Evolutionary conservation across 2,113 vertebrate genomes (phyloP).

Genomic region (Tetrao urogallus): DNA sequence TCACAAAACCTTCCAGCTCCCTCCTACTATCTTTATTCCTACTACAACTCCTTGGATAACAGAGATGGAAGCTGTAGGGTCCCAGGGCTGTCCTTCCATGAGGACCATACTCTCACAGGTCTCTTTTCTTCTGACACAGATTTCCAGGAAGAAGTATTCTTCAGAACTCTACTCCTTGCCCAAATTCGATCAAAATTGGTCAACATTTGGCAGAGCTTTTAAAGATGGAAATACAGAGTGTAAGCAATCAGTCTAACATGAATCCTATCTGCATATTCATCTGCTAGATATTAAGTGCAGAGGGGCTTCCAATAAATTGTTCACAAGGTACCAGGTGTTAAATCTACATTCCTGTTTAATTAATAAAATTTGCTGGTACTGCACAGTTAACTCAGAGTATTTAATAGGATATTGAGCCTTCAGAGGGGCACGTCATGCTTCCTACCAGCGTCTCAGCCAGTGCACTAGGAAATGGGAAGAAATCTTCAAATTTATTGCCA

Average conservation of each 20-base stretch:
- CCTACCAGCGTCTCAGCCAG: background rate
- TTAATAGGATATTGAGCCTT: background rate
- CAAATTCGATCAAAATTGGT: background rate
- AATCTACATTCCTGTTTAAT: background rate
- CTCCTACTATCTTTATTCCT: background rate
- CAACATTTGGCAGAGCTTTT: background rate
- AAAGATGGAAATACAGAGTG: background rate
- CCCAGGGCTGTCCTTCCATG: background rate
- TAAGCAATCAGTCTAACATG: background rate
- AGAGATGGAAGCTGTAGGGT: background rate
- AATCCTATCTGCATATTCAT: background rate
- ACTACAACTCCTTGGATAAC: background rate
- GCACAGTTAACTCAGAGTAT: background rate
- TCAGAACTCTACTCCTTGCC: background rate
- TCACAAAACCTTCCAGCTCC: constrained; percentile 4
- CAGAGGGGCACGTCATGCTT: background rate
- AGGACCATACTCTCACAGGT: background rate
- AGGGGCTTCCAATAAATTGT: background rate
- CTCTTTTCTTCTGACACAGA: background rate
- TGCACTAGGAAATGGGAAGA: background rate
- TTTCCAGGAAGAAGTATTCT: background rate
- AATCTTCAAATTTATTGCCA: background rate
- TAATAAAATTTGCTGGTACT: background rate
- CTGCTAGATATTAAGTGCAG: background rate
- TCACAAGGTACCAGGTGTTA: background rate